Percentiles rank a stretch among this genome's conserved stretches.
Conservation (phyloP, 2,888 invertebrate species). For the Furcula furcula region DNA sequence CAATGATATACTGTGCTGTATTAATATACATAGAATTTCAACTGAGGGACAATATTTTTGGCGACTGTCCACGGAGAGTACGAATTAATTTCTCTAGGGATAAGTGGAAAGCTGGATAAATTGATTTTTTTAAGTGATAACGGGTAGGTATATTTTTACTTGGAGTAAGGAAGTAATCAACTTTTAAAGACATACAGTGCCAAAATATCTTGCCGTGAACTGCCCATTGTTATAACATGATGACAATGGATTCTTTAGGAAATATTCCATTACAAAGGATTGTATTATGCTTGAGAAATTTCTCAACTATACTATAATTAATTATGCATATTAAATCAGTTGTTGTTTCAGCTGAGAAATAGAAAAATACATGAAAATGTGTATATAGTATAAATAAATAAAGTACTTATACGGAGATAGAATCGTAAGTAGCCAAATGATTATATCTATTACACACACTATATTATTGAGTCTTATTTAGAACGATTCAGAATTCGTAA, state of each 20-base stretch:
- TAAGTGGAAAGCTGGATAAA: slow-evolving; percentile 30
- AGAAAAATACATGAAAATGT: no score
- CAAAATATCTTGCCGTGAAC: slow-evolving; percentile 9
- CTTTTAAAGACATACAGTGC: slow-evolving; percentile 2
- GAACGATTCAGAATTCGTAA: no score
- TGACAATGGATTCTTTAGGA: background rate
- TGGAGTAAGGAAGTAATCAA: background rate
- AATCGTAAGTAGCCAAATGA: no score
- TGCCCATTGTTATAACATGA: slow-evolving; percentile 4
- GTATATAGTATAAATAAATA: no score
- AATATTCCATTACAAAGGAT: background rate
- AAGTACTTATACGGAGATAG: no score
- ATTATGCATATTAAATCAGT: no score
- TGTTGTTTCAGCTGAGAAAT: no score
- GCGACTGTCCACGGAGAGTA: slow-evolving; percentile 38
- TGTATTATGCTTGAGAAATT: no score
- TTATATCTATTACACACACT: no score
- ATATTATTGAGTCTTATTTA: no score
- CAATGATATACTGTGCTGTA: slow-evolving; percentile 19
- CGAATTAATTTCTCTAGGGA: slow-evolving; percentile 21
- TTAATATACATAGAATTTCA: slow-evolving; percentile 19
- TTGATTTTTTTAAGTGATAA: no score
- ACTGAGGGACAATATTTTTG: slow-evolving; percentile 30
- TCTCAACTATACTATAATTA: no score
- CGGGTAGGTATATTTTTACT: slow-evolving; percentile 3